Conservation (phyloP, 2,888 invertebrate genomes). For the Kuschelorhynchus macadamiae region DNA sequence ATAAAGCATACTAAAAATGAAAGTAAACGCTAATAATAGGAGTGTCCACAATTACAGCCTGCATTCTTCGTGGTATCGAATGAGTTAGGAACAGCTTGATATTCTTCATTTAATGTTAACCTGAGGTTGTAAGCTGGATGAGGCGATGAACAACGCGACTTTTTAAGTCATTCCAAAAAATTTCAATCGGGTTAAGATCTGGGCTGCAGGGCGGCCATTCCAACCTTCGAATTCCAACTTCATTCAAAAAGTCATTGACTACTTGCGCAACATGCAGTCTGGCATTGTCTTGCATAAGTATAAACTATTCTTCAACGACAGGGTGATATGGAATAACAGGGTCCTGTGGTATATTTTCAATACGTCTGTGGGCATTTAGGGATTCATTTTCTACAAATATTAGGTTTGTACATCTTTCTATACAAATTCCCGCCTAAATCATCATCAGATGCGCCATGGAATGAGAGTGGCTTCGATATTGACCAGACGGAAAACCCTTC, state of each 20-base stretch:
- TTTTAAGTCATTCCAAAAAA: background rate
- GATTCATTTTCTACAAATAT: background rate
- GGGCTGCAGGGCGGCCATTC: background rate
- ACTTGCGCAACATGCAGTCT: background rate
- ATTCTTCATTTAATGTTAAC: background rate
- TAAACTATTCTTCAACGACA: background rate
- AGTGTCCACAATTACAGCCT: background rate
- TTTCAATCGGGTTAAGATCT: background rate
- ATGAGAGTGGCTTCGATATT: no score
- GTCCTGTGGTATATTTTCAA: background rate
- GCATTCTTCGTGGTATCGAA: background rate
- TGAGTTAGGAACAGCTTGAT: background rate
- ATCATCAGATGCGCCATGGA: no score
- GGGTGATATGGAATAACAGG: background rate
- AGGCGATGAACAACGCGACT: background rate
- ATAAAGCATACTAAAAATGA: no score
- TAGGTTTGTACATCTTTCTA: background rate
- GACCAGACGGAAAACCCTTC: no score
- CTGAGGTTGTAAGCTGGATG: background rate
- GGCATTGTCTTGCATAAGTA: background rate
- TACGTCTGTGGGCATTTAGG: background rate
- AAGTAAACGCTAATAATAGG: background rate
- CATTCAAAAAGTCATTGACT: background rate
- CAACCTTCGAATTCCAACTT: background rate
- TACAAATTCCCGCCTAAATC: no score